Base-by-base conservation (phyloP, 2,888 invertebrate species). In the Coelopa pilipes region DNA sequence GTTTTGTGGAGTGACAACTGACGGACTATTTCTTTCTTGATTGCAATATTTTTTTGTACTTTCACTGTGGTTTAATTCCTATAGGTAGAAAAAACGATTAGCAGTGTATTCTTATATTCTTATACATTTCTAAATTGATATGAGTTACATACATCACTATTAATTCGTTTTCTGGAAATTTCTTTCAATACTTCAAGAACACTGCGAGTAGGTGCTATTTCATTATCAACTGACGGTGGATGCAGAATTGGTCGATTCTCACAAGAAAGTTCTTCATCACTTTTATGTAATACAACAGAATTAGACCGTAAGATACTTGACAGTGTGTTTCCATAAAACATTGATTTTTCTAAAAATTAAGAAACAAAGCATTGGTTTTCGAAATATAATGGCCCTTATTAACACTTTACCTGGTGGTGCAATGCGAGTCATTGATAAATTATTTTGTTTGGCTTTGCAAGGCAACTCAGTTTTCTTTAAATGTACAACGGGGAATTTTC, bases 141-240 rank as follows among this genome's bases (percentile, higher is more conserved):
- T 62, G 34, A 57, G 17, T 15, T 24, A 82, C 83, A 81, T 81
- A 87, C 89, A 78, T 85, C 88, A 59, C 88, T 87, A 78, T 89
- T 89, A 46, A 90, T 90, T 50, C 90, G 85, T 81, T 90, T 90
- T 34, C 90, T 84, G 1, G 90, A 90, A 68, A 90, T 90, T 82
- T 90, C 90, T 77, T 89, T 90, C 0, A 90, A 80, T 15, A 89
- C 90, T 80, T 90, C 90, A 50, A 90, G 81, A 5, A 90, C 90
- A 81, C 89, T 90, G 70, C 89, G 85, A 1, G 89, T 89, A 3
- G 87, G 87, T 67, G 84, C 84, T 72, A 83, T 80, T 72, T 89
- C 89, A 69, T 82, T 84, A 67, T 85, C 86, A 0, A 83, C 82
- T 24, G 84, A 81, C 1, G 83, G 84, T 9, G 85, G 85, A 75